Percentiles rank a stretch among this genome's conserved stretches.
These are phyloP conservation scores for Bombycilla garrulus DNA, from an alignment of 2,113 vertebrate genomes.

Conservation along the genomic window DNA sequence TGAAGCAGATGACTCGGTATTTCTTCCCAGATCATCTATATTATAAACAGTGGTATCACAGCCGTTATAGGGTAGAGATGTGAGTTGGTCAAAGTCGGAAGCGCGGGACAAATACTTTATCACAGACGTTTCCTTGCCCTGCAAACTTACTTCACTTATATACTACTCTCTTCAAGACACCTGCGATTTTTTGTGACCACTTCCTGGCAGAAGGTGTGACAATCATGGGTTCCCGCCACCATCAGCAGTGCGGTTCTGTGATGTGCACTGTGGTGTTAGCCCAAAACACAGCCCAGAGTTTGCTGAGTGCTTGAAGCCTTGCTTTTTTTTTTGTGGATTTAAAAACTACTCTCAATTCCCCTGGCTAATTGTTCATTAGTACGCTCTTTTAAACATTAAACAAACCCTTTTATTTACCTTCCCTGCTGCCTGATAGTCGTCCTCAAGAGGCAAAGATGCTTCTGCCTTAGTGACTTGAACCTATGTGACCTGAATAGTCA, in stretches of 20 bases:
- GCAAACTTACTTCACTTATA: background rate
- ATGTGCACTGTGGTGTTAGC: background rate
- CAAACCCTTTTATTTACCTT: slow-evolving; percentile 38
- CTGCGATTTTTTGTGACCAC: background rate
- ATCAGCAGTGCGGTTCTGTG: background rate
- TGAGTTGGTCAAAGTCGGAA: fast-evolving
- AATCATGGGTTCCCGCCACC: background rate
- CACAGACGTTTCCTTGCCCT: background rate
- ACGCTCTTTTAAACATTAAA: slow-evolving; percentile 45
- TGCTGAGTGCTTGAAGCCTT: background rate
- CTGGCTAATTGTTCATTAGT: slow-evolving; percentile 45
- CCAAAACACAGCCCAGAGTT: background rate
- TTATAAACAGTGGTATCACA: background rate
- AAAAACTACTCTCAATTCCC: background rate
- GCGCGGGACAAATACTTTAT: background rate
- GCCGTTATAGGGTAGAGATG: background rate
- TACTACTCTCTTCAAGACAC: background rate
- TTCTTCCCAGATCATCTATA: background rate
- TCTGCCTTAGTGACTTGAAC: slow-evolving; percentile 42
- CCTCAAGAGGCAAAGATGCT: slow-evolving; percentile 1
- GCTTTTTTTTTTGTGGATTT: slow-evolving; percentile 19
- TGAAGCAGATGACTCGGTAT: background rate
- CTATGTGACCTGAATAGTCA: slow-evolving; percentile 14
- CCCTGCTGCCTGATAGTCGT: background rate
- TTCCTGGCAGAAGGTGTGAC: background rate